phyloP scores from a whole-genome alignment of 1,140 invertebrate genomes.

The Heliconius hermathena region DNA sequence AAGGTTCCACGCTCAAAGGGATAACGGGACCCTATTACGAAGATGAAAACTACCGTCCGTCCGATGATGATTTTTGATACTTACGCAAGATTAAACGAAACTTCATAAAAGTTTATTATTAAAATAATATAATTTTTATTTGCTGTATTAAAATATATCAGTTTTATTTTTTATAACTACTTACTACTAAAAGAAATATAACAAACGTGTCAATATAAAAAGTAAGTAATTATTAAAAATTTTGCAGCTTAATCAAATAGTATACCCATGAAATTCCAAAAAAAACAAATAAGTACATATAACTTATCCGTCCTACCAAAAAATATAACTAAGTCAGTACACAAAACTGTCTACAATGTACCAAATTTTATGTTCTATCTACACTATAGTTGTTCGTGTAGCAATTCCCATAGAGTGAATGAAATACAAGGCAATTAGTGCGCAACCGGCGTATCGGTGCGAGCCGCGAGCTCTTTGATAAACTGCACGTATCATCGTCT shows the following conservation, averaged over 20 bases:
- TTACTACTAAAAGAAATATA: no score
- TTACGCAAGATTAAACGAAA: no score
- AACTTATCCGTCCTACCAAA: neutral
- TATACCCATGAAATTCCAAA: neutral
- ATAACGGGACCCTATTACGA: no score
- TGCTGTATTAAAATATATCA: no score
- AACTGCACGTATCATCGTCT: slow-evolving; percentile 17
- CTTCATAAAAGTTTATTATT: no score
- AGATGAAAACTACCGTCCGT: no score
- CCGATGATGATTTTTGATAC: no score
- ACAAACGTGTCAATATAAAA: no score
- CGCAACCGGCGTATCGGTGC: slow-evolving; percentile 7
- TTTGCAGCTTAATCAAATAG: neutral
- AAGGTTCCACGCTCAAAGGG: no score
- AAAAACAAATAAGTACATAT: neutral
- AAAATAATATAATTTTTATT: no score
- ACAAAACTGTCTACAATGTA: neutral
- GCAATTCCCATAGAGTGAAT: slow-evolving; percentile 1
- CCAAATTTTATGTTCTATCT: slow-evolving; percentile 2
- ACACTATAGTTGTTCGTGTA: neutral
- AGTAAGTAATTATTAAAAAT: no score
- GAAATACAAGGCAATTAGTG: slow-evolving; percentile 14
- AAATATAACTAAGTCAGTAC: neutral
- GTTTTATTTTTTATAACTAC: no score
- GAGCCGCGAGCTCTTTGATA: slow-evolving; percentile 18